Percentiles rank a stretch among this genome's conserved stretches.
Evolutionary conservation across 2,113 vertebrate genomes (phyloP).

Genomic region (Amphiprion ocellaris): DNA sequence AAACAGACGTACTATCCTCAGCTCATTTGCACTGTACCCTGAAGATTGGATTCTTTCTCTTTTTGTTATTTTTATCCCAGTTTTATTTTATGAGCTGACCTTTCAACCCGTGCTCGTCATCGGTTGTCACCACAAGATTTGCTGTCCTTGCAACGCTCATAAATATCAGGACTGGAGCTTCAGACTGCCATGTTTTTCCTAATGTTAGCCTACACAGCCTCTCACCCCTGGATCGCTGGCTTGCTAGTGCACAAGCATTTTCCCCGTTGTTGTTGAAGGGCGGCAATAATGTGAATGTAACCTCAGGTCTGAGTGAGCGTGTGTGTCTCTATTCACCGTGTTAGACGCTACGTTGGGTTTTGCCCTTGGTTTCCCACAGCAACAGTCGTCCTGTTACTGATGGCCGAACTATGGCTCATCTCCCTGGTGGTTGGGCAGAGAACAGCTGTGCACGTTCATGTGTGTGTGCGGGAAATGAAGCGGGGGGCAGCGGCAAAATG

Average conservation of each 20-base stretch:
- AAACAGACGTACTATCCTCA: too few relatives aligned
- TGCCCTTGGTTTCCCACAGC: slow-evolving; percentile 49
- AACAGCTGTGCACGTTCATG: slow-evolving; percentile 42
- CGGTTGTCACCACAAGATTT: too few relatives aligned
- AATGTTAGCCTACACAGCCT: neutral
- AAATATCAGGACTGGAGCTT: neutral
- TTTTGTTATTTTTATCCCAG: too few relatives aligned
- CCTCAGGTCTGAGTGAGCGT: slow-evolving; percentile 20
- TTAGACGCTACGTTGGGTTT: slow-evolving; percentile 1
- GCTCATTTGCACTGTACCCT: too few relatives aligned
- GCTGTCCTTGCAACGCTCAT: neutral
- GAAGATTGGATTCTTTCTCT: too few relatives aligned
- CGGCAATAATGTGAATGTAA: slow-evolving; percentile 8
- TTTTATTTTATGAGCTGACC: neutral
- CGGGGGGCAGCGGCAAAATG: neutral
- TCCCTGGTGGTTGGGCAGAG: slow-evolving; percentile 13
- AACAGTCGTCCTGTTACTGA: slow-evolving; percentile 23
- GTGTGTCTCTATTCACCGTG: neutral
- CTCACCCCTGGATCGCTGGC: neutral
- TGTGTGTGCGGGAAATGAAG: slow-evolving; percentile 8
- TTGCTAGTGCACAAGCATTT: neutral
- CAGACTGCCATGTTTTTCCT: neutral
- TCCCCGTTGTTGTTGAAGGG: slow-evolving; percentile 20
- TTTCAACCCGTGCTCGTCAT: neutral
- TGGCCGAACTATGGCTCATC: slow-evolving; percentile 14